A percentile compares a stretch with the other conserved stretches of the same genome.
Evolutionary conservation across 2,888 invertebrate genomes (phyloP).

Genomic region (Salpingus planirostris): DNA sequence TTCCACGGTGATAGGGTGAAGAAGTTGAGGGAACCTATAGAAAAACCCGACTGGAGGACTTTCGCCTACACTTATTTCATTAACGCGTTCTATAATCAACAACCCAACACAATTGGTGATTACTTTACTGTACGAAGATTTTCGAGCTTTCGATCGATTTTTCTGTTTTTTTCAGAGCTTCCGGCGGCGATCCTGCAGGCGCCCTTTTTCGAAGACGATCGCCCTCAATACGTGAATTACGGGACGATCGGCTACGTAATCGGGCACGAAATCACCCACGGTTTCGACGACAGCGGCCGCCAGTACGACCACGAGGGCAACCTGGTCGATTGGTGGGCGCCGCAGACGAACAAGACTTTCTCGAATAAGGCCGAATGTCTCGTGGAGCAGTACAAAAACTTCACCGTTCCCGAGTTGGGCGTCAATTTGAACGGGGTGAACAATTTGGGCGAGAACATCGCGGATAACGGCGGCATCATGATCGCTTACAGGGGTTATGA

Average conservation of each 20-base stretch:
- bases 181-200: constrained; percentile 84
- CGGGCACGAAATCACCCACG: constrained; percentile 80
- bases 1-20: constrained; percentile 37
- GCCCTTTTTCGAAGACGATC: constrained; percentile 70
- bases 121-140: constrained; percentile 9
- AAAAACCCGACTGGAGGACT: constrained; percentile 47
- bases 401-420: constrained; percentile 60
- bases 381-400: constrained; percentile 81
- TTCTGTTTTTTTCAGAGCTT: constrained; percentile 34
- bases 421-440: constrained; percentile 80
- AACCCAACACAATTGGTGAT: constrained; percentile 50
- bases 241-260: constrained; percentile 78
- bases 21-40: constrained; percentile 44
- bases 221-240: constrained; percentile 79
- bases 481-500: constrained; percentile 77
- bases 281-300: constrained; percentile 72
- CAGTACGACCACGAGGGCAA: constrained; percentile 83
- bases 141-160: neutral
- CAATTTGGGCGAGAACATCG: constrained; percentile 88
- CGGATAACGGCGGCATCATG: constrained; percentile 87
- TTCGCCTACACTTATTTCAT: constrained; percentile 45
- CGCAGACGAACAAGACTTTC: constrained; percentile 66
- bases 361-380: constrained; percentile 73
- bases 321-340: constrained; percentile 81
- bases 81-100: constrained; percentile 47